These are phyloP conservation scores for Novumbra hubbsi DNA, from an alignment of 2,797 vertebrate genomes.

Conservation along the genomic window DNA sequence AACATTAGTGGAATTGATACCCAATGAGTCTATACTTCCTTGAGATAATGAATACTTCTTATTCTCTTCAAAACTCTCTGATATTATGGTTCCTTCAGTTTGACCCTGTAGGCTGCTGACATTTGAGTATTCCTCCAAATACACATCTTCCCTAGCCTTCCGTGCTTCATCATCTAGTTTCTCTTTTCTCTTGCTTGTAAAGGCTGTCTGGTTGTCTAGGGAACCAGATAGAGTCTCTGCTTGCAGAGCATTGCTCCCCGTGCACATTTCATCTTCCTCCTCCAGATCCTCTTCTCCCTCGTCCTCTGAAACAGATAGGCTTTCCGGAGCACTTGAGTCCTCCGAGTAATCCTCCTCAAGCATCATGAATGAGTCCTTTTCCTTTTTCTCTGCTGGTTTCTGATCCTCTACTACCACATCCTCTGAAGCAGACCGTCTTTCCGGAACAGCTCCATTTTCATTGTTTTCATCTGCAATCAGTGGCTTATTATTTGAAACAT, in stretches of 20 bases:
- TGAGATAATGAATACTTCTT: slow-evolving; percentile 17
- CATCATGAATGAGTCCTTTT: background rate
- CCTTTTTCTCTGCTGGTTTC: background rate
- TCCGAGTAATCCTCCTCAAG: background rate
- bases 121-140: slow-evolving; percentile 8
- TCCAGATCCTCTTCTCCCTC: background rate
- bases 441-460: slow-evolving; percentile 18
- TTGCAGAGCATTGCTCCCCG: background rate
- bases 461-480: background rate
- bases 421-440: slow-evolving; percentile 5
- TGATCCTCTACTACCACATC: slow-evolving; percentile 10
- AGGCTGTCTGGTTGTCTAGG: background rate
- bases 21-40: background rate
- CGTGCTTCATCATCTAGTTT: background rate
- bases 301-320: background rate
- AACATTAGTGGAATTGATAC: slow-evolving; percentile 8
- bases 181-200: background rate
- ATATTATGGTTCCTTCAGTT: slow-evolving; percentile 15
- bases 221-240: background rate
- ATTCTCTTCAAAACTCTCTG: slow-evolving; percentile 14
- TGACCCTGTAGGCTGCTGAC: slow-evolving; percentile 27
- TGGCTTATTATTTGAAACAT: slow-evolving; percentile 28
- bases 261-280: background rate
- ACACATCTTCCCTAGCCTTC: background rate
- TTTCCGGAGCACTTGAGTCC: background rate